A percentile compares a stretch with the other conserved stretches of the same genome.
These are phyloP conservation scores for Drosophila monieri DNA, from an alignment of 2,888 invertebrate species.

Conservation along the genomic window DNA sequence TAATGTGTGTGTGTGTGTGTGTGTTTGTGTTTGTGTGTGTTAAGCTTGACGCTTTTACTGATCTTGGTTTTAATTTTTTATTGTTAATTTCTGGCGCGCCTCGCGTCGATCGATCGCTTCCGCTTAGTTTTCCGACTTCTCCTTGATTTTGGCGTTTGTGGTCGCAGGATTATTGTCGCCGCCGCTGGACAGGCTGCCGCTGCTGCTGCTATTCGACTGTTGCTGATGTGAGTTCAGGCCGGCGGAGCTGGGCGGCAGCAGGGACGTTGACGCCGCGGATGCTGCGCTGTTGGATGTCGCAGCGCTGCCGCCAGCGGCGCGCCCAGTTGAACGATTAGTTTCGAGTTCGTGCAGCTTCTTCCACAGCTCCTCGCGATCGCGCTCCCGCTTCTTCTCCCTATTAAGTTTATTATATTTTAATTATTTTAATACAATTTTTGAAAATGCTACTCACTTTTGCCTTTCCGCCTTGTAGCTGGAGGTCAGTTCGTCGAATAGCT, in stretches of 20 bases:
- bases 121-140: conserved; percentile 79
- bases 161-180: conserved; percentile 82
- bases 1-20: conserved; percentile 18
- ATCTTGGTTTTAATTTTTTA: conserved; percentile 50
- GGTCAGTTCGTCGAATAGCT: conserved; percentile 97
- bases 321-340: conserved; percentile 86
- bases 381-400: conserved; percentile 88
- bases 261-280: conserved; percentile 63
- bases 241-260: conserved; percentile 62
- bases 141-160: conserved; percentile 80
- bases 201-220: conserved; percentile 82
- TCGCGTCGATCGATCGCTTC: conserved; percentile 63
- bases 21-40: conserved; percentile 1
- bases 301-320: conserved; percentile 77
- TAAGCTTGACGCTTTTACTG: conserved; percentile 33
- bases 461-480: conserved; percentile 99
- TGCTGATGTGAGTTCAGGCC: conserved; percentile 79
- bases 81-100: conserved; percentile 62
- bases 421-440: background rate
- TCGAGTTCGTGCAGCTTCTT: conserved; percentile 96
- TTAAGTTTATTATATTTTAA: background rate
- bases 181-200: conserved; percentile 70
- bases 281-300: conserved; percentile 64
- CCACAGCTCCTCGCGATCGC: conserved; percentile 99
- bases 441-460: conserved; percentile 91